Percentiles rank a stretch among this genome's conserved stretches.
phyloP scores from a whole-genome alignment of 2,113 vertebrate species.

The Rhipidura dahli region DNA sequence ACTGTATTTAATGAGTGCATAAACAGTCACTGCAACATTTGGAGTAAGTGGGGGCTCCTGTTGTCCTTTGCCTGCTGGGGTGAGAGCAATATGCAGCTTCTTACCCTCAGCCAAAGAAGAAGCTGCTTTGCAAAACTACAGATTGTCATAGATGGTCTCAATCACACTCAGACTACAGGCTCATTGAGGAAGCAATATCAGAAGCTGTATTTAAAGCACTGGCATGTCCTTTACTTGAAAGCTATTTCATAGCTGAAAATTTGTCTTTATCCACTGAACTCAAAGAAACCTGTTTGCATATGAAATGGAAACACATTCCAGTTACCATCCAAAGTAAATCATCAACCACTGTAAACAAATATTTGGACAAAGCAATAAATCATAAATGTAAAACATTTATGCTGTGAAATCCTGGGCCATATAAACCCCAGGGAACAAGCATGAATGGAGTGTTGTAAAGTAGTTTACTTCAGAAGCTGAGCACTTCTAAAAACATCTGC shows the following conservation, averaged over 20 bases:
- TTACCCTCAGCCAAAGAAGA: not conserved
- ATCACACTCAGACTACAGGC: not conserved
- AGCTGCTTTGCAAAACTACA: not conserved
- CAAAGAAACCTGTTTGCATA: not conserved
- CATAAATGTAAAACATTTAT: not conserved
- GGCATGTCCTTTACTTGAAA: not conserved
- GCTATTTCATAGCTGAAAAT: not conserved
- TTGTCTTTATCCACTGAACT: not conserved
- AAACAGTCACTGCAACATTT: not conserved
- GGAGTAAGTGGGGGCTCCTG: not conserved
- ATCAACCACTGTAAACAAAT: not conserved
- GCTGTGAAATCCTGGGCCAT: not conserved
- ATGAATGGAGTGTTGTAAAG: not conserved
- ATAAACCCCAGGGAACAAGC: not conserved
- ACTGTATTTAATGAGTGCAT: not conserved
- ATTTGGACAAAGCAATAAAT: not conserved
- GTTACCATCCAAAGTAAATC: not conserved
- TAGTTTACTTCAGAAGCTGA: not conserved
- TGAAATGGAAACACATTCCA: not conserved
- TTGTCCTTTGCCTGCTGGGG: not conserved
- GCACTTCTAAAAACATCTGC: not conserved
- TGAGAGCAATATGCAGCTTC: not conserved
- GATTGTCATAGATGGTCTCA: not conserved
- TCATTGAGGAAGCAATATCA: not conserved
- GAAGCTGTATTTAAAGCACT: not conserved